phyloP scores from a whole-genome alignment of 2,113 vertebrate species.

The Semicossyphus pulcher region DNA sequence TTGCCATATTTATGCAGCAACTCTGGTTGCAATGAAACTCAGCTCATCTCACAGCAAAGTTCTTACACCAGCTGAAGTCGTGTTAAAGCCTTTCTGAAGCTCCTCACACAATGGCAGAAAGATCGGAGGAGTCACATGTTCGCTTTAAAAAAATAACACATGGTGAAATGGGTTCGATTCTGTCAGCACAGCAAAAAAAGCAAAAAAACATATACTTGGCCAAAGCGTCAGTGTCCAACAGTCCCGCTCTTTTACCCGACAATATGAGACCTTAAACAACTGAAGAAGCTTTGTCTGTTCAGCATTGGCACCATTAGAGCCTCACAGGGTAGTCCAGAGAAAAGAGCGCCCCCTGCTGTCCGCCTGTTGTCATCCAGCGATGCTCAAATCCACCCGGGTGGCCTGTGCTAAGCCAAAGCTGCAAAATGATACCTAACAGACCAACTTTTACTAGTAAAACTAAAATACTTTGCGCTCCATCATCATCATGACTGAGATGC shows the following conservation, averaged over 20 bases:
- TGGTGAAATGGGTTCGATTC: constrained; percentile 63
- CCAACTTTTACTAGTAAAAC: constrained; percentile 71
- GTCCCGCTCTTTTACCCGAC: constrained; percentile 37
- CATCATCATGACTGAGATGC: constrained; percentile 74
- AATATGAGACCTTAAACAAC: constrained; percentile 40
- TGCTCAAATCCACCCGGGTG: constrained; percentile 39
- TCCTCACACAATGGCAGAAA: constrained; percentile 64
- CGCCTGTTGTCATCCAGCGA: constrained; percentile 51
- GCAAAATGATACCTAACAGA: constrained; percentile 61
- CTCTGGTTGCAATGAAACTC: constrained; percentile 75
- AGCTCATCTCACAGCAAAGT: constrained; percentile 60
- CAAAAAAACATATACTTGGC: constrained; percentile 56
- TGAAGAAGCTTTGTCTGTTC: constrained; percentile 40
- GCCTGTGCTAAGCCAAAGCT: constrained; percentile 54
- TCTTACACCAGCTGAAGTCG: constrained; percentile 61
- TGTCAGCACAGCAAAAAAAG: constrained; percentile 69
- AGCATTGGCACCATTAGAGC: constrained; percentile 58
- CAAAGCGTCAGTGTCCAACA: constrained; percentile 60
- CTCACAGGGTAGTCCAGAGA: constrained; percentile 56
- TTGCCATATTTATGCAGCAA: constrained; percentile 82
- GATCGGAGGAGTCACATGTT: constrained; percentile 60
- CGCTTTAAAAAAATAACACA: constrained; percentile 47
- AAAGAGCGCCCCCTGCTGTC: constrained; percentile 63
- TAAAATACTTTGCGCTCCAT: constrained; percentile 76
- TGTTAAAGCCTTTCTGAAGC: constrained; percentile 67